phyloP scores from a whole-genome alignment of 92 coral and sea anemone genomes.

The Zoanthus solanderi region DNA sequence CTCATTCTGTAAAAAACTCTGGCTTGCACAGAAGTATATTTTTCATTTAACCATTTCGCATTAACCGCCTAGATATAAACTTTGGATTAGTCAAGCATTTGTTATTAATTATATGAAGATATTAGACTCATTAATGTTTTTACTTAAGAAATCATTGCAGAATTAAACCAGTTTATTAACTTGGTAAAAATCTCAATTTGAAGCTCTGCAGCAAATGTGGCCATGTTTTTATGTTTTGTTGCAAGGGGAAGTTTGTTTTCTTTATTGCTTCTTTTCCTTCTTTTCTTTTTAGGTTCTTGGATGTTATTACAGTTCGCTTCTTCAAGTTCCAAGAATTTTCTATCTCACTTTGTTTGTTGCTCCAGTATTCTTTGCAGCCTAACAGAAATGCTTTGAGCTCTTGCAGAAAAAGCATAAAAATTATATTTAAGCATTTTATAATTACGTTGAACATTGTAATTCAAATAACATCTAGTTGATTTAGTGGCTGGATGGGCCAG shows the following conservation, averaged over 20 bases:
- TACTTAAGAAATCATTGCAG: not conserved
- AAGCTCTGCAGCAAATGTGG: slow-evolving; percentile 7
- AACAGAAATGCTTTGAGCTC: slow-evolving; percentile 34
- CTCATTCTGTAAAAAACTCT: not conserved
- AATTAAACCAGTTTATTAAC: slow-evolving; percentile 1
- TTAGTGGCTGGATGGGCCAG: slow-evolving; percentile 6
- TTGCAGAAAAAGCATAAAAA: slow-evolving; percentile 4
- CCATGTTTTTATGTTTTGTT: slow-evolving; percentile 7
- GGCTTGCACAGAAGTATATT: not conserved
- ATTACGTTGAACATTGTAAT: not conserved
- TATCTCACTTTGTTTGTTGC: slow-evolving; percentile 19
- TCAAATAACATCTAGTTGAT: slow-evolving; percentile 1
- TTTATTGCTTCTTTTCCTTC: not conserved
- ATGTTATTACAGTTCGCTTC: not conserved
- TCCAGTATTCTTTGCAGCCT: slow-evolving; percentile 14
- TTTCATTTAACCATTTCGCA: not conserved
- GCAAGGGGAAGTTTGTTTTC: not conserved
- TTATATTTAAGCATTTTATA: not conserved
- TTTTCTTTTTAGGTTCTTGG: slow-evolving; percentile 15
- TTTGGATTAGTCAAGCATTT: slow-evolving; percentile 1
- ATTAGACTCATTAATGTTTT: not conserved
- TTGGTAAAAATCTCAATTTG: slow-evolving; percentile 7
- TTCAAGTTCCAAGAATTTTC: slow-evolving; percentile 16
- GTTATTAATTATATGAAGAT: not conserved
- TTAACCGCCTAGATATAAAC: not conserved